phyloP scores from a whole-genome alignment of 2,888 invertebrate genomes.

The Molorchus minor region DNA sequence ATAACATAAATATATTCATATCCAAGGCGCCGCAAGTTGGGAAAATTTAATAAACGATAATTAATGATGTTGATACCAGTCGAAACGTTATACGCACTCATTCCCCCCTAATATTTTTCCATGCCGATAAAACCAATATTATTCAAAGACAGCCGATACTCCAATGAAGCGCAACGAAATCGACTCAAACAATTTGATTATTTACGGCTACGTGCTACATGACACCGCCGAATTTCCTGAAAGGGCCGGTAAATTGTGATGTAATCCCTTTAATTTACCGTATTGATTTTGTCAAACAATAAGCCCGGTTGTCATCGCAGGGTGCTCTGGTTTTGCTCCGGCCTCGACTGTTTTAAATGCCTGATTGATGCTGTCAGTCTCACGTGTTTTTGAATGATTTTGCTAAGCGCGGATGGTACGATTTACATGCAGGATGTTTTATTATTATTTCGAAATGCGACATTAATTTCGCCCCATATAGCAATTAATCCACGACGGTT shows the following conservation, averaged over 20 bases:
- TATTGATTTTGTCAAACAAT: slow-evolving; percentile 31
- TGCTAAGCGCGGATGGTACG: slow-evolving; percentile 8
- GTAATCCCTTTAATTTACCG: slow-evolving; percentile 27
- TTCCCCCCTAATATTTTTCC: neutral
- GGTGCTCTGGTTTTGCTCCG: slow-evolving; percentile 18
- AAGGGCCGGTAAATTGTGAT: slow-evolving; percentile 22
- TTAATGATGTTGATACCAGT: slow-evolving; percentile 17
- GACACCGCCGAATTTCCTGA: slow-evolving; percentile 26
- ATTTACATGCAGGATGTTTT: slow-evolving; percentile 8
- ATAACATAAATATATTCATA: neutral
- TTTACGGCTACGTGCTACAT: slow-evolving; percentile 19
- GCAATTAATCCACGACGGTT: too few species aligned
- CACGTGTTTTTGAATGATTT: slow-evolving; percentile 16
- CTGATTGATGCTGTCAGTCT: slow-evolving; percentile 18
- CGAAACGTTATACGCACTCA: slow-evolving; percentile 3
- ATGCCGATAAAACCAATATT: slow-evolving; percentile 18
- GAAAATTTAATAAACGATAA: slow-evolving; percentile 18
- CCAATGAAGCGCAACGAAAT: slow-evolving; percentile 5
- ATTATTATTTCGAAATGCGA: too few species aligned
- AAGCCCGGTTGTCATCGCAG: slow-evolving; percentile 28
- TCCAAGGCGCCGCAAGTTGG: neutral
- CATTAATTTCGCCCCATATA: too few species aligned
- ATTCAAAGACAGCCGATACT: slow-evolving; percentile 3
- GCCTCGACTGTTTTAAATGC: slow-evolving; percentile 13
- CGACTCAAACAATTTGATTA: slow-evolving; percentile 9